Evolutionary conservation across 2,888 invertebrate genomes (phyloP).

Genomic region (Trissoscelio sp.): DNA sequence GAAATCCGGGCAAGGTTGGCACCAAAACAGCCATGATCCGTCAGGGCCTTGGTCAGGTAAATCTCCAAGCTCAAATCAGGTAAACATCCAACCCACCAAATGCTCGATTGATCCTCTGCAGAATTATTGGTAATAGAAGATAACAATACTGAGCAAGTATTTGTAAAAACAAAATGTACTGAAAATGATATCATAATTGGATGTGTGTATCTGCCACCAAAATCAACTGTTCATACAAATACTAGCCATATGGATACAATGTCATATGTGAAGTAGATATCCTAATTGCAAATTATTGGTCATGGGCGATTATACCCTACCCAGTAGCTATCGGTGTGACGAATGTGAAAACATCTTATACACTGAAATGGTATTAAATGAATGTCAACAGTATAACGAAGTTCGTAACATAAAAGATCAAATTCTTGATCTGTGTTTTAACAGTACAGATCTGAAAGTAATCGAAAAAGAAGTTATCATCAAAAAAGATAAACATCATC

Average conservation of each 20-base stretch:
- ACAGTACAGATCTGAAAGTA: background rate
- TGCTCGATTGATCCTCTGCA: too few relatives aligned
- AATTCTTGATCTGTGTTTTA: background rate
- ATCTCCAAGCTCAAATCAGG: too few relatives aligned
- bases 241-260: background rate
- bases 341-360: background rate
- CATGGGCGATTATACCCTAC: background rate
- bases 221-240: background rate
- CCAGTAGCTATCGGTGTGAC: background rate
- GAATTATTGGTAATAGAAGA: background rate
- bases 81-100: too few relatives aligned
- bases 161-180: constrained; percentile 7
- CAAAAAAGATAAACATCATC: background rate
- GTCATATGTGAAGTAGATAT: background rate
- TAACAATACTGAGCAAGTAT: constrained; percentile 16
- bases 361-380: background rate
- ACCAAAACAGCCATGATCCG: too few relatives aligned
- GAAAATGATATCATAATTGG: constrained; percentile 21
- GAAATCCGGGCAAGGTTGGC: too few relatives aligned
- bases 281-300: background rate
- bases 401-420: background rate
- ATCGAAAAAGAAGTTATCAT: background rate
- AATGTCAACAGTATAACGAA: background rate
- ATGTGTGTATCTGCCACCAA: constrained; percentile 11
- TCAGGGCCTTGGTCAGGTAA: too few relatives aligned